Evolutionary conservation across 2,888 invertebrate genomes (phyloP).

Genomic region (Spodoptera exigua): DNA sequence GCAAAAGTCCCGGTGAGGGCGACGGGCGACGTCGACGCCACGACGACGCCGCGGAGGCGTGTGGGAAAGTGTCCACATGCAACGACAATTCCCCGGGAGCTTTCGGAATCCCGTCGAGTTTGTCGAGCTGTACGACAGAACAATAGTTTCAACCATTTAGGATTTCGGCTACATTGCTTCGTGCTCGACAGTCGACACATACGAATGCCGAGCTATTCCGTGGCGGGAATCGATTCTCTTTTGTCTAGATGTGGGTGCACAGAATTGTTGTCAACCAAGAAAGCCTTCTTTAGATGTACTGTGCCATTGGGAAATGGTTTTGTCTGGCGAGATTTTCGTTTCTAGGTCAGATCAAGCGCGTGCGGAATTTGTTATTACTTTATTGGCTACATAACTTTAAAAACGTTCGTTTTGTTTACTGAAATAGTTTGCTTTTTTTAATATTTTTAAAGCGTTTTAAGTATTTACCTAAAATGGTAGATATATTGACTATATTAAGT

Average conservation of each 20-base stretch:
- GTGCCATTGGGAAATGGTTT: slow-evolving; percentile 12
- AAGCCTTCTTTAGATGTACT: slow-evolving; percentile 29
- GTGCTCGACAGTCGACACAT: slow-evolving; percentile 50
- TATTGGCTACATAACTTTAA: background rate
- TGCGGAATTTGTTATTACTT: slow-evolving; percentile 15
- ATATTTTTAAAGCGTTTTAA: background rate
- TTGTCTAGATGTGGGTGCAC: slow-evolving; percentile 48
- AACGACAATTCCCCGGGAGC: slow-evolving; percentile 49
- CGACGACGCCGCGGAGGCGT: slow-evolving; percentile 39
- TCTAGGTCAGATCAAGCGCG: slow-evolving; percentile 4
- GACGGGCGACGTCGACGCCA: slow-evolving; percentile 13
- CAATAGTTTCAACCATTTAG: slow-evolving; percentile 58
- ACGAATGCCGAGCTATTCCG: slow-evolving; percentile 50
- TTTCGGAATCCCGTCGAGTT: slow-evolving; percentile 42
- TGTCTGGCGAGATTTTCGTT: slow-evolving; percentile 9
- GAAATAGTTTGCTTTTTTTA: background rate
- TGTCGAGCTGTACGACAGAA: slow-evolving; percentile 50
- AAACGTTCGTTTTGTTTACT: background rate
- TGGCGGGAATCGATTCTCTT: slow-evolving; percentile 57
- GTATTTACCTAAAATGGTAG: no score
- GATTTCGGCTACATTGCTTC: slow-evolving; percentile 57
- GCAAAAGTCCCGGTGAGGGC: slow-evolving; percentile 47
- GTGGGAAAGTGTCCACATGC: slow-evolving; percentile 68
- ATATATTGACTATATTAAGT: no score
- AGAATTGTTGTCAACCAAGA: slow-evolving; percentile 25